phyloP scores from a whole-genome alignment of 2,113 vertebrate species.

The Vireo altiloquus region DNA sequence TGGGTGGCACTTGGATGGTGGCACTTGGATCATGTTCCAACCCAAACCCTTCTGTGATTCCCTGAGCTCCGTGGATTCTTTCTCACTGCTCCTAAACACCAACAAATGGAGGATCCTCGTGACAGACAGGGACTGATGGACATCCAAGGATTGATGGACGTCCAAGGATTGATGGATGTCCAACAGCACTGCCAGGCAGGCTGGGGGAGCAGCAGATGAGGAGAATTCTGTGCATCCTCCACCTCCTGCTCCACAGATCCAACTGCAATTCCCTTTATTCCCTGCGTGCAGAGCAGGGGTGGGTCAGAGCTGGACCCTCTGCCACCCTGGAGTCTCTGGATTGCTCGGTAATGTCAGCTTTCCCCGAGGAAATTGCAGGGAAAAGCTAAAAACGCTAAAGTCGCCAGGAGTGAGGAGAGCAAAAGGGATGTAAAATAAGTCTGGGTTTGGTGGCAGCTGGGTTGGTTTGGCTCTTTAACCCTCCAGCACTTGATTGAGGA shows the following conservation, averaged over 20 bases:
- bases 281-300: rapidly evolving
- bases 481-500: neutral
- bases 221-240: neutral
- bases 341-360: neutral
- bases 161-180: neutral
- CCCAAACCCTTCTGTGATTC: neutral
- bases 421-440: rapidly evolving
- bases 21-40: too few species aligned
- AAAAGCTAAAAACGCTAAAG: neutral
- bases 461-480: neutral
- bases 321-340: neutral
- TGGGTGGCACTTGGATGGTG: too few species aligned
- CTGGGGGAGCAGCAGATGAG: neutral
- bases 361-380: neutral
- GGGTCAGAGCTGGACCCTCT: neutral
- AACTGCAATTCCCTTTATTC: neutral
- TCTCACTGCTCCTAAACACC: neutral
- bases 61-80: rapidly evolving
- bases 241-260: neutral
- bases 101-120: rapidly evolving
- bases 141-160: rapidly evolving
- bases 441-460: neutral
- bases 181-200: neutral
- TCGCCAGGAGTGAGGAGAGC: neutral
- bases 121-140: neutral